Percentiles rank a stretch among this genome's conserved stretches.
These are phyloP conservation scores for Psittacula cyanocephala DNA, from an alignment of 2,113 vertebrate species.

Conservation along the genomic window DNA sequence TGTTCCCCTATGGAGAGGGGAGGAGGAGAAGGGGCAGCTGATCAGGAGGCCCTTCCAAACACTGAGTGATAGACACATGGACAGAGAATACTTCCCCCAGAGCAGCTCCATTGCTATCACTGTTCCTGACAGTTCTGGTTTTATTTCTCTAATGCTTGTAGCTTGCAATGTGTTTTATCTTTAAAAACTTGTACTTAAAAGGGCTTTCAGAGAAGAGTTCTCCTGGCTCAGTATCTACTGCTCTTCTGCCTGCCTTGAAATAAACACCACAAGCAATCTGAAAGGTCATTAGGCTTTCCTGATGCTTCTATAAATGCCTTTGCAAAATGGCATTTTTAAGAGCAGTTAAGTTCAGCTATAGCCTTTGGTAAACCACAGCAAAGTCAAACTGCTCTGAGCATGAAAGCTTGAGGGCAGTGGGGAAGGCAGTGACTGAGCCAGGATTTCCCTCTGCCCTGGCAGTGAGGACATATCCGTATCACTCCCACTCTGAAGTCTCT, in stretches of 20 bases:
- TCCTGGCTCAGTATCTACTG: constrained; percentile 3
- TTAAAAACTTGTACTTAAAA: background rate
- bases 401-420: background rate
- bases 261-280: constrained; percentile 22
- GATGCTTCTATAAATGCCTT: constrained; percentile 28
- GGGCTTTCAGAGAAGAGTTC: constrained; percentile 21
- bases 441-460: background rate
- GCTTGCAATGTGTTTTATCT: background rate
- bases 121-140: background rate
- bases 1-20: background rate
- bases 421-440: background rate
- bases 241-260: constrained; percentile 23
- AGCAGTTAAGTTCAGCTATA: constrained; percentile 35
- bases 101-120: background rate
- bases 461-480: background rate
- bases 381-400: background rate
- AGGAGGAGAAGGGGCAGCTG: background rate
- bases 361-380: constrained; percentile 36
- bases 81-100: background rate
- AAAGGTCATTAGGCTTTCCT: constrained; percentile 46
- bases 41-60: background rate
- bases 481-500: background rate
- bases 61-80: background rate
- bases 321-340: constrained; percentile 44
- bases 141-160: background rate